Evolutionary conservation across 2,888 invertebrate species (phyloP).

Genomic region (Calameuta filiformis): DNA sequence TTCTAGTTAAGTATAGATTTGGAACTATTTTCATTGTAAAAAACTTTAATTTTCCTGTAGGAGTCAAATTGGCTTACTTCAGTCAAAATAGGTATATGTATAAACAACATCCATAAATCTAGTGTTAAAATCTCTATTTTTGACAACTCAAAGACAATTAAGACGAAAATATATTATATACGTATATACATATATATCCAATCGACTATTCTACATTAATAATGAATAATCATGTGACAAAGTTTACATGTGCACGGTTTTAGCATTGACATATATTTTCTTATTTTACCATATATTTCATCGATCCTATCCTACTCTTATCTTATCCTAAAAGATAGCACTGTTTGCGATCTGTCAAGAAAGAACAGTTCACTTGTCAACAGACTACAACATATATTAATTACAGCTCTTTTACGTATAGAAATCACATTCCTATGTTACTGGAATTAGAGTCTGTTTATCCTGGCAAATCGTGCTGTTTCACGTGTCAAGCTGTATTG

Average conservation of each 20-base stretch:
- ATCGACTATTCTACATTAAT: too few species aligned
- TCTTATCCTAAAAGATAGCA: neutral
- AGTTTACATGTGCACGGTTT: neutral
- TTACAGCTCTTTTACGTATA: neutral
- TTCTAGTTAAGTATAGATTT: too few species aligned
- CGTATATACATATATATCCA: too few species aligned
- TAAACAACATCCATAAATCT: too few species aligned
- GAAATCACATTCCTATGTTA: neutral
- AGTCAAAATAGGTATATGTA: too few species aligned
- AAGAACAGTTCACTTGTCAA: neutral
- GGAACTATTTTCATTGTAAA: too few species aligned
- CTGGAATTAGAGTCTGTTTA: neutral
- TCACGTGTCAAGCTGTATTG: too few species aligned
- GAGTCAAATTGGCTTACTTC: too few species aligned
- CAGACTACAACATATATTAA: neutral
- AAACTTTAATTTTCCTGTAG: too few species aligned
- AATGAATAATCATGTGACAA: neutral
- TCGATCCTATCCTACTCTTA: neutral
- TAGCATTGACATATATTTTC: neutral
- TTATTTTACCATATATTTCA: neutral
- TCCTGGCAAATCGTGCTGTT: neutral
- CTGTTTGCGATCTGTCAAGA: neutral
- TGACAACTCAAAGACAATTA: neutral
- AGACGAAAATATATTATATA: too few species aligned
- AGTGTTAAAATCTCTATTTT: neutral